Base-by-base conservation (phyloP, 2,888 invertebrate species). In the Sphaerophoria taeniata region DNA sequence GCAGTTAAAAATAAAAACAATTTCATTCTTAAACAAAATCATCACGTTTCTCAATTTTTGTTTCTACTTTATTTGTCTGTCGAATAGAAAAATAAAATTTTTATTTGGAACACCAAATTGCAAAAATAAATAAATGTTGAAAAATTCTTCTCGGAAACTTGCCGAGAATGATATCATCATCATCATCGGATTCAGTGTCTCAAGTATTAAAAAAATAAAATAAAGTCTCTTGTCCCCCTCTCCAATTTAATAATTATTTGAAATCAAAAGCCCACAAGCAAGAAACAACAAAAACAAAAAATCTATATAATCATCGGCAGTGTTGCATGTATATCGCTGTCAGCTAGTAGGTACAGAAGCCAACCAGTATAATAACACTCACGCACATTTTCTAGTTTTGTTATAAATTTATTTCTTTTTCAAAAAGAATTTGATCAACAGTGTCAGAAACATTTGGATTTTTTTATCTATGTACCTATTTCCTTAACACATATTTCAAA, bases 121-220 rank as follows among this genome's bases (percentile, higher is more conserved):
- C 67, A 67, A 84, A 84, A 79, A 75, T 49, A 75, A 67, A 67
- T 65, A 36, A 16, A 34, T 36, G 60, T 74, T 56, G 45, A 24
- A 43, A 56, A 55, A 74, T 74, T 53, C 36, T 72, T 49, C 3
- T 24, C 51, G 58, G 36, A 53, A 55, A 49, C 6, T 11, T 47
- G 53, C 45, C 45, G 65, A 31, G 67, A 84, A 79, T 84, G 84
- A 84, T 79, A 79, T 84, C 84, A 82, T 82, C 81, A 55, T 55
- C 56, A 51, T 31, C 67, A 43, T 24, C 53, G 53, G 14, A 34
- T 16, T 14, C 45, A 49, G 34, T 49, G 14, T 43, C 9, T 43
- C 12, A 33, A 39, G 60, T 75, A 79, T 24, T 24, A 24, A 24
- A 24, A 24, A 24, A 24, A 24, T 24, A 24, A 24, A 24, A 24